Evolutionary conservation across 2,797 vertebrate genomes (phyloP).

Genomic region (Phoxinus dragarum): DNA sequence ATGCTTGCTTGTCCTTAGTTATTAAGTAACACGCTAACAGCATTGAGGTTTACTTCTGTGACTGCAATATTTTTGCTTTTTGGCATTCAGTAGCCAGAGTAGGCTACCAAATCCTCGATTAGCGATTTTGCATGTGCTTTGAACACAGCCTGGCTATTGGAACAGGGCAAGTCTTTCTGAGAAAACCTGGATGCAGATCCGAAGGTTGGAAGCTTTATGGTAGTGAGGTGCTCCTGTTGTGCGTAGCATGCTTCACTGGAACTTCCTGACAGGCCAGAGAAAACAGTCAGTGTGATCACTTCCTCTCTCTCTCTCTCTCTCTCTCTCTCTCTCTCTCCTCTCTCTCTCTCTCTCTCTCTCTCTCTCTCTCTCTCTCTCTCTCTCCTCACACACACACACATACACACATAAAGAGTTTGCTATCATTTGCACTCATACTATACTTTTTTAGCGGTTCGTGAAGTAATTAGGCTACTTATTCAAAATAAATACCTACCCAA

Average conservation of each 20-base stretch:
- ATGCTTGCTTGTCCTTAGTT: not conserved
- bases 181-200: not conserved
- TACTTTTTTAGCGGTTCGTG: no score
- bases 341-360: not conserved
- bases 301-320: not conserved
- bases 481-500: no score
- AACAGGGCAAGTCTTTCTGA: not conserved
- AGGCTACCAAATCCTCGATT: not conserved
- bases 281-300: not conserved
- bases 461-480: no score
- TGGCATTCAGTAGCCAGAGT: not conserved
- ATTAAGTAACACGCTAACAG: not conserved
- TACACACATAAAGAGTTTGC: not conserved
- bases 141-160: not conserved
- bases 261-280: slow-evolving; percentile 19
- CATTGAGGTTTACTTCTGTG: not conserved
- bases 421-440: no score
- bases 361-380: no score
- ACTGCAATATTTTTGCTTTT: not conserved
- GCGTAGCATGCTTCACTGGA: slow-evolving; percentile 2
- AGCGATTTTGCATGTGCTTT: not conserved
- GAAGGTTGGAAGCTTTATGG: slow-evolving; percentile 2
- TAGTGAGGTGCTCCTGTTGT: not conserved
- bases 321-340: no score
- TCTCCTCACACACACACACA: no score